phyloP scores from a whole-genome alignment of 2,797 vertebrate genomes.

The Epinephelus awoara region DNA sequence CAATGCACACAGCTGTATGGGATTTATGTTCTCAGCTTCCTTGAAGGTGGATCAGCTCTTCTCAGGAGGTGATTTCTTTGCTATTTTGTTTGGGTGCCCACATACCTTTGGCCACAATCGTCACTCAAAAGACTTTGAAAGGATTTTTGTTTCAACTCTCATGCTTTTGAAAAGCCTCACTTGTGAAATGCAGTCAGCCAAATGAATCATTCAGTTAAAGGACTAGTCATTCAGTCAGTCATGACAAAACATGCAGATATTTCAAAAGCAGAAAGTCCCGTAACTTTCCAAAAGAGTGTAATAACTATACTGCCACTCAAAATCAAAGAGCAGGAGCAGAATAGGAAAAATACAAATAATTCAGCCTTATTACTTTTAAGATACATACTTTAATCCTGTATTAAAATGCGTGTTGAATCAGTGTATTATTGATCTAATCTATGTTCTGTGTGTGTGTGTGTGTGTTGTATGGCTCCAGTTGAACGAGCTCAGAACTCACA shows the following conservation, averaged over 20 bases:
- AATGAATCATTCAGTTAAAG: slow-evolving; percentile 21
- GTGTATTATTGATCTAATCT: too few species aligned
- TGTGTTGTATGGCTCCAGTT: slow-evolving; percentile 77
- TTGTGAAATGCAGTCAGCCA: slow-evolving; percentile 6
- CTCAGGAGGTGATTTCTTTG: too few species aligned
- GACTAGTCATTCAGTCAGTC: slow-evolving; percentile 8
- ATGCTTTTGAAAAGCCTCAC: neutral
- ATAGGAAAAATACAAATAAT: slow-evolving; percentile 7
- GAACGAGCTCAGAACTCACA: slow-evolving; percentile 83
- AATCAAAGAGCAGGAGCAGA: slow-evolving; percentile 27
- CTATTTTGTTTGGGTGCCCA: too few species aligned
- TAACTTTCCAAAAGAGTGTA: neutral
- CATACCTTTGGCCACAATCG: too few species aligned
- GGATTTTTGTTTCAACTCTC: slow-evolving; percentile 1
- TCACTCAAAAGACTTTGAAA: neutral
- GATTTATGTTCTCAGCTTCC: too few species aligned
- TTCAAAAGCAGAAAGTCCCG: slow-evolving; percentile 25
- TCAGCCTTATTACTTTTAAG: slow-evolving; percentile 16
- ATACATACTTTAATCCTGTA: neutral
- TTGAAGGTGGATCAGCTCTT: too few species aligned
- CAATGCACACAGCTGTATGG: too few species aligned
- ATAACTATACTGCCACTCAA: slow-evolving; percentile 2
- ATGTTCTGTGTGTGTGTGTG: neutral
- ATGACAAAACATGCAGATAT: slow-evolving; percentile 11
- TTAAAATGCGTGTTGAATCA: too few species aligned